Evolutionary conservation across 2,113 vertebrate species (phyloP), one percentile per base, ranked within the genome.

Genomic region (Salvelinus sp.): DNA sequence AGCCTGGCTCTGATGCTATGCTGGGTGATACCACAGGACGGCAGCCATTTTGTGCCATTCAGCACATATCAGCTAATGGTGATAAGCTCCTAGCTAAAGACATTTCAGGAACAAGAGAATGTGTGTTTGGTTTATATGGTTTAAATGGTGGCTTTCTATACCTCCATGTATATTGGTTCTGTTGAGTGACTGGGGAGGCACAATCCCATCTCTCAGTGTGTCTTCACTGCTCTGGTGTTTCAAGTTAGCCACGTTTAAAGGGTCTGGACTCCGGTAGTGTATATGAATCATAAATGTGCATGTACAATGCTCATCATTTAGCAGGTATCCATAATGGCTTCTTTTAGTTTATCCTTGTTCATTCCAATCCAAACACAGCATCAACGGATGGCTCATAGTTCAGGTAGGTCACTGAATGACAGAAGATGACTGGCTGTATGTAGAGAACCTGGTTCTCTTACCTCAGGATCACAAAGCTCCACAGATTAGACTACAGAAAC

Each of bases 261-360:
- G 89, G 87, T 89, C 91, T 74, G 92, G 91, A 80, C 88, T 88
- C 87, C 81, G 72, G 77, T 67, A 76, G 71, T 83, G 81, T 85
- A 80, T 85, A 85, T 83, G 70, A 86, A 88, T 54, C 50, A 54
- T 83, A 28, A 63, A 78, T 73, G 48, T 77, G 75, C 83, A 79
- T 85, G 83, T 77, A 20, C 25, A 66, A 72, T 75, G 47, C 65
- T 57, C 20, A 67, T 23, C 57, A 72, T 84, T 76, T 77, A 84
- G 72, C 74, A 33, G 77, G 77, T 78, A 74, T 83, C 76, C 47
- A 57, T 23, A 44, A 23, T 4, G 6, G 33, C 28, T 72, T 38
- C 25, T 7, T 75, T 72, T 72, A 68, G 69, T 78, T 72, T 58
- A 22, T 71, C 65, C 38, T 71, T 70, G 48, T 33, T 25, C 47